Conservation (phyloP, 2,113 vertebrate genomes). For the Gasterosteus nipponicus region DNA sequence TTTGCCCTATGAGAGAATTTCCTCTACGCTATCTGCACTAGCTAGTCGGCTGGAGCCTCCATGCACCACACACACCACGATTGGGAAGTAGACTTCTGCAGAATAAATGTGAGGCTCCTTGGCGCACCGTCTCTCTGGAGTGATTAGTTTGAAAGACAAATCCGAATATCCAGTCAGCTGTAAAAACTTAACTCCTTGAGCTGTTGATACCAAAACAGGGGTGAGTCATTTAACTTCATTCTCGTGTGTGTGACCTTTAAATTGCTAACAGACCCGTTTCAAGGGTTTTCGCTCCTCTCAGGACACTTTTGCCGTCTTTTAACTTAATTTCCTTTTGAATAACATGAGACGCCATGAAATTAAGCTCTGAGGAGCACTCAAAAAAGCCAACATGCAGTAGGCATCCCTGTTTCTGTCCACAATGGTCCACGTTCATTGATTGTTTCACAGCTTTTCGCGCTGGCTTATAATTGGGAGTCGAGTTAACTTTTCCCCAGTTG, state of each 20-base stretch:
- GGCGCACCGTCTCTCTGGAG: constrained; percentile 30
- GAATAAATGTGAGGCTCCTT: constrained; percentile 24
- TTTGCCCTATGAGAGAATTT: constrained; percentile 54
- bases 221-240: constrained; percentile 41
- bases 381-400: constrained; percentile 28
- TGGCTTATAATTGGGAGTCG: constrained; percentile 28
- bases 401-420: constrained; percentile 19
- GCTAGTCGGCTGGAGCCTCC: constrained; percentile 32
- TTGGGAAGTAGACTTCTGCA: constrained; percentile 10
- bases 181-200: constrained; percentile 46
- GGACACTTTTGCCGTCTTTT: constrained; percentile 14
- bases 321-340: constrained; percentile 29
- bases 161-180: constrained; percentile 24
- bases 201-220: constrained; percentile 44
- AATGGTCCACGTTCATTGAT: constrained; percentile 34
- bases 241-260: constrained; percentile 26
- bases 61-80: constrained; percentile 33
- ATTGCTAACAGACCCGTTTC: constrained; percentile 38
- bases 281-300: not conserved
- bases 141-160: constrained; percentile 58
- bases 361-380: constrained; percentile 18
- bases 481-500: constrained; percentile 44
- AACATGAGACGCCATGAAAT: constrained; percentile 14
- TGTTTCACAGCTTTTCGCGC: constrained; percentile 7
- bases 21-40: constrained; percentile 37